Percentiles rank a stretch among this genome's conserved stretches.
Evolutionary conservation across 2,888 invertebrate genomes (phyloP).

Genomic region (Alcis repandata): DNA sequence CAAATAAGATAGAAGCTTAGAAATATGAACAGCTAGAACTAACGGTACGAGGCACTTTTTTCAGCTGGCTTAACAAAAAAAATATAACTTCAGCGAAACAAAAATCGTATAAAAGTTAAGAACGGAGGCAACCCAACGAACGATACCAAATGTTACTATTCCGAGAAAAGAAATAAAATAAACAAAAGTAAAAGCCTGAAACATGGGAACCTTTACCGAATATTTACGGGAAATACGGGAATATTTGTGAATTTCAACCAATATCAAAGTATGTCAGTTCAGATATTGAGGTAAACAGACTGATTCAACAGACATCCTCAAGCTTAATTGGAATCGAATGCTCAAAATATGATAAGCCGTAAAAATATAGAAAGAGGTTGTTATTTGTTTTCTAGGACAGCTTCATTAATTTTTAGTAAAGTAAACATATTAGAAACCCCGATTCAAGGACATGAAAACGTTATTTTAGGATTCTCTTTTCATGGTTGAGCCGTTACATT

Average conservation of each 20-base stretch:
- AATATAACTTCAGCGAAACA: constrained; percentile 13
- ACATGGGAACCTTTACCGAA: constrained; percentile 28
- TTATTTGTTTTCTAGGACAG: not conserved
- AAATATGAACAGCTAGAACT: not conserved
- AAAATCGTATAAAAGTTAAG: constrained; percentile 15
- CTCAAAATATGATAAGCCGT: not conserved
- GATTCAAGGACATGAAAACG: not conserved
- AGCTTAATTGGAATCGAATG: constrained; percentile 6
- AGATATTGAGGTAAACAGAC: constrained; percentile 17
- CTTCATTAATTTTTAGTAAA: not conserved
- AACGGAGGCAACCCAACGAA: constrained; percentile 16
- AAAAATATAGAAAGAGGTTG: not conserved
- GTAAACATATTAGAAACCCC: not conserved
- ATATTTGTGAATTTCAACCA: constrained; percentile 7
- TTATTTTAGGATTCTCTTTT: not conserved
- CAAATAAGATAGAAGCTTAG: not conserved
- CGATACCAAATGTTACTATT: constrained; percentile 28
- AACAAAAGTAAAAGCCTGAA: constrained; percentile 49
- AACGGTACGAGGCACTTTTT: not conserved
- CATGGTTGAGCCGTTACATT: too few species aligned
- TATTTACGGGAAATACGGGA: constrained; percentile 51
- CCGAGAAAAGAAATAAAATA: constrained; percentile 46
- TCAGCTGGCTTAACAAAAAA: constrained; percentile 4
- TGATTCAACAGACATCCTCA: constrained; percentile 6
- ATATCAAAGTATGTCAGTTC: constrained; percentile 15